These are phyloP conservation scores for Pluvialis apricaria DNA, from an alignment of 2,113 vertebrate species.

Conservation along the genomic window DNA sequence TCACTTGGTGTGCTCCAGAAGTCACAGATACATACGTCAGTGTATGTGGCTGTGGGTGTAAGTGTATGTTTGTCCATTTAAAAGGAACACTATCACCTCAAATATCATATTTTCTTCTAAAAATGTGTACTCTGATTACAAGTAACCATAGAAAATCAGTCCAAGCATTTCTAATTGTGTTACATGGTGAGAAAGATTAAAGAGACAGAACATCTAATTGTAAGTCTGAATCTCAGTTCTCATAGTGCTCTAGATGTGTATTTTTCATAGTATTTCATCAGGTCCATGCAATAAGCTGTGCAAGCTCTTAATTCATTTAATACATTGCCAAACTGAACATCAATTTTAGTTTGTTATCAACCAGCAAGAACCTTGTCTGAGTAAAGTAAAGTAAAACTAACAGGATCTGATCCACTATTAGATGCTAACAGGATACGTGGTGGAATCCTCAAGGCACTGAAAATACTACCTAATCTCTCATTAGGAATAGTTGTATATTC, in stretches of 20 bases:
- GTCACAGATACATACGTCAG: not conserved
- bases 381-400: not conserved
- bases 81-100: not conserved
- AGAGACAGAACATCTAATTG: not conserved
- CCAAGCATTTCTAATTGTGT: not conserved
- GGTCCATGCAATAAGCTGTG: not conserved
- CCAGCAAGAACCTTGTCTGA: not conserved
- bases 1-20: not conserved
- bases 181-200: not conserved
- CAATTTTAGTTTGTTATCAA: not conserved
- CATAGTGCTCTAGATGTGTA: not conserved
- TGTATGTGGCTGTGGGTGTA: not conserved
- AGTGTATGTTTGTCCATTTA: not conserved
- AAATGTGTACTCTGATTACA: not conserved
- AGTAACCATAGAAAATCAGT: not conserved
- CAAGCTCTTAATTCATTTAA: not conserved
- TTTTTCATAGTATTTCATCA: not conserved
- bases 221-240: not conserved
- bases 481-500: not conserved
- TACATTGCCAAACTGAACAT: not conserved
- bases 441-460: not conserved
- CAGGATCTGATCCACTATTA: not conserved
- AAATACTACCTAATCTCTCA: not conserved
- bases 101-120: not conserved
- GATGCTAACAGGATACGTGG: not conserved